Conservation (phyloP, 1,140 invertebrate species). For the Sarcophaga bullata region DNA sequence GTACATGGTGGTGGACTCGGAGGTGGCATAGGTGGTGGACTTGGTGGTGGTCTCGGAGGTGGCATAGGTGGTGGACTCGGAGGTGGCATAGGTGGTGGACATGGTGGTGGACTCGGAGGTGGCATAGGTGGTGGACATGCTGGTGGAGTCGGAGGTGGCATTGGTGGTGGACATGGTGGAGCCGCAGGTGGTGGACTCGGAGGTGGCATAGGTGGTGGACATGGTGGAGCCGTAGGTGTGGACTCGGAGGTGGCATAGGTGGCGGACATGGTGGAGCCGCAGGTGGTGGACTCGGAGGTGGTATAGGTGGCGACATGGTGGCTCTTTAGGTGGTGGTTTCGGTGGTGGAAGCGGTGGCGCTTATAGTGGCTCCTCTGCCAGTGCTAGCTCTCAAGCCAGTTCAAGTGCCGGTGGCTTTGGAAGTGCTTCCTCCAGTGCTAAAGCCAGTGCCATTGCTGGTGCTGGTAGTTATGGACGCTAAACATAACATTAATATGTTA, state of each 20-base stretch:
- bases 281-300: background rate
- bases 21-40: background rate
- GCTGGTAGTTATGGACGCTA: background rate
- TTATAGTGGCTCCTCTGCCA: background rate
- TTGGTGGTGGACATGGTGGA: background rate
- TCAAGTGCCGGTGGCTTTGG: background rate
- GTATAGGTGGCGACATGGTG: background rate
- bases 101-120: background rate
- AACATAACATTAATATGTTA: no score
- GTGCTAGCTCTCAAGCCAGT: no score
- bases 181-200: background rate
- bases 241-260: background rate
- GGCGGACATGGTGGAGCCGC: background rate
- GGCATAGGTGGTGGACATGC: background rate
- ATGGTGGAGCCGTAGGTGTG: background rate
- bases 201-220: background rate
- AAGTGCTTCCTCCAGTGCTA: background rate
- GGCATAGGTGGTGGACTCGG: background rate
- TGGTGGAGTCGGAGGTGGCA: background rate
- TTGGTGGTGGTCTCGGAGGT: background rate
- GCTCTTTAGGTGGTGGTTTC: background rate
- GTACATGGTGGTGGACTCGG: background rate
- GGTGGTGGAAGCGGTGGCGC: constrained; percentile 42
- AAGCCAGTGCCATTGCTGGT: background rate
- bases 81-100: background rate